Evolutionary conservation across 2,888 invertebrate species (phyloP), one percentile per base, ranked within the genome.

Genomic region (Notodonta dromedarius): DNA sequence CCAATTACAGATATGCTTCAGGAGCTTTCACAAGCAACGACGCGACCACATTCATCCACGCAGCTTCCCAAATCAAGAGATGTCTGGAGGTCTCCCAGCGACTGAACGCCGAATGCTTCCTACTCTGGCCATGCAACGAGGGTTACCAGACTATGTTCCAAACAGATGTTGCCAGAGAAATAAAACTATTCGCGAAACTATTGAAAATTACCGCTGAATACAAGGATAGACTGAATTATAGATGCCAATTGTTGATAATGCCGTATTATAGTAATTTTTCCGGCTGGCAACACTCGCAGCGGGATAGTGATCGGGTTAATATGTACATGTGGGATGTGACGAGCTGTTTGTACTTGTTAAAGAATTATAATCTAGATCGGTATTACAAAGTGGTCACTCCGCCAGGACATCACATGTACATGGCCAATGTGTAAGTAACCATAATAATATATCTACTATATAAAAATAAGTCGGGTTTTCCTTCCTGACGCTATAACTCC

Each of bases 1-100:
- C 24, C 24, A 24, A 52, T 74, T 74, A 0, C 73, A 95, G 95
- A 72, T 95, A 95, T 76, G 86, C 93, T 69, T 93, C 94, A 65
- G 96, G 96, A 11, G 95, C 96, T 0, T 89, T 92, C 13, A 95
- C 95, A 39, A 95, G 94, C 78, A 93, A 94, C 60, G 95, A 96
- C 70, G 94, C 94, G 0, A 86, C 93, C 32, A 94, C 94, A 0
- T 93, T 94, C 74, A 92, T 94, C 0, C 94, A 92, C 74, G 95
- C 95, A 2, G 95, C 94, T 0, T 90, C 95, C 32, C 94, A 95
- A 77, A 93, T 95, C 32, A 96, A 95, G 82, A 94, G 94, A 78
- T 94, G 95, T 50, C 80, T 96, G 57, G 96, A 96, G 77, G 83
- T 94, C 14, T 94, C 95, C 1, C 94, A 95, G 65, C 94, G 94